Evolutionary conservation across 2,888 invertebrate genomes (phyloP).

Genomic region (Nephrotoma guestfalica): DNA sequence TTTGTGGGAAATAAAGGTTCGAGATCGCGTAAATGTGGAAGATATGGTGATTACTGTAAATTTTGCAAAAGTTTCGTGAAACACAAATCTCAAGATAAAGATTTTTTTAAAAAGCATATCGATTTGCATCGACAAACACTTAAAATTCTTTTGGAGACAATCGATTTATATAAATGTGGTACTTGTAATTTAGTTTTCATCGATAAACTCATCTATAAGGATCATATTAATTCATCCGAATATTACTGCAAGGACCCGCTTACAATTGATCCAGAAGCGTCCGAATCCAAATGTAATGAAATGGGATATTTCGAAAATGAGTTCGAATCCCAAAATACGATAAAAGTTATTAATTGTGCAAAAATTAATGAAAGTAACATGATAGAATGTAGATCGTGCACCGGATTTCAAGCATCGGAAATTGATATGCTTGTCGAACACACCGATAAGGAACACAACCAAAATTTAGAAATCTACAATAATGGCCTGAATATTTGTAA

Average conservation of each 20-base stretch:
- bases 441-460: not conserved
- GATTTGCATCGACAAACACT: not conserved
- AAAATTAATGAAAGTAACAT: not conserved
- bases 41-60: not conserved
- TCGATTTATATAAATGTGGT: not conserved
- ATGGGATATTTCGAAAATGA: not conserved
- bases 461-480: not conserved
- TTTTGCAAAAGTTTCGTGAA: not conserved
- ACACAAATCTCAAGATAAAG: not conserved
- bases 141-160: not conserved
- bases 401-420: not conserved
- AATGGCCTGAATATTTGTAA: not conserved
- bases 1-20: not conserved
- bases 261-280: not conserved
- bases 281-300: not conserved
- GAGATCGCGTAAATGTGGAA: not conserved
- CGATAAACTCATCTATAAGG: not conserved
- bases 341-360: not conserved
- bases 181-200: not conserved
- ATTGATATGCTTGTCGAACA: not conserved
- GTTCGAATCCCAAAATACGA: not conserved
- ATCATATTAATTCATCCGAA: not conserved
- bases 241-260: not conserved
- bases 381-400: not conserved
- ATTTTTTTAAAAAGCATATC: not conserved